Evolutionary conservation across 1,140 invertebrate genomes (phyloP).

Genomic region (Leptinotarsa defecta): DNA sequence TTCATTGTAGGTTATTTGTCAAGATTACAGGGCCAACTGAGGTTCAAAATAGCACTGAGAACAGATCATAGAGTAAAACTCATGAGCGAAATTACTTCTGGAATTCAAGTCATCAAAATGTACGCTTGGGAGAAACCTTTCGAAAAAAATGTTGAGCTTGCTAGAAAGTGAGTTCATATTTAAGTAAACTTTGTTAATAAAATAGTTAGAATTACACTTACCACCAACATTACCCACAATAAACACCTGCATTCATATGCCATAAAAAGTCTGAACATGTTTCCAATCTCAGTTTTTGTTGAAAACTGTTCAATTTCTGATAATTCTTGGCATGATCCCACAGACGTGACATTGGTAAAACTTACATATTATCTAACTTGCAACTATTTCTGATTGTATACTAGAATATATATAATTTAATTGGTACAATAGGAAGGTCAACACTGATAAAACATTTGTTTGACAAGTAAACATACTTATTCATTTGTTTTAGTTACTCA

Average conservation of each 20-base stretch:
- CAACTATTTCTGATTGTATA: no score
- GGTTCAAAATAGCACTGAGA: constrained; percentile 68
- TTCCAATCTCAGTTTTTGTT: no score
- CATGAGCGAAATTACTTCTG: constrained; percentile 82
- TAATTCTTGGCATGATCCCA: no score
- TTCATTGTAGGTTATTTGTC: constrained; percentile 67
- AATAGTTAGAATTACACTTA: background rate
- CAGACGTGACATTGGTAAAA: no score
- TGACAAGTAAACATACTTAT: no score
- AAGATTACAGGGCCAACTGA: constrained; percentile 65
- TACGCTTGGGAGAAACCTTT: constrained; percentile 84
- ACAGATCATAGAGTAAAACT: constrained; percentile 81
- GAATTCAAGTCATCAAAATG: constrained; percentile 83
- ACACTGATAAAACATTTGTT: background rate
- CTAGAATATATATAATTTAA: background rate
- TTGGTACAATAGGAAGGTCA: background rate
- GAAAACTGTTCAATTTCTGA: no score
- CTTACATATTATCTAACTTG: no score
- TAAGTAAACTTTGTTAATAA: background rate
- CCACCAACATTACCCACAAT: background rate
- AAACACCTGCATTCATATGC: background rate
- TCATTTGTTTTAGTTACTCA: no score
- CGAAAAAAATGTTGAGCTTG: constrained; percentile 65
- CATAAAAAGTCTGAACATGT: background rate
- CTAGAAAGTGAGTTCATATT: constrained; percentile 58